phyloP scores from a whole-genome alignment of 2,888 invertebrate genomes.

The Cepaea hortensis region DNA sequence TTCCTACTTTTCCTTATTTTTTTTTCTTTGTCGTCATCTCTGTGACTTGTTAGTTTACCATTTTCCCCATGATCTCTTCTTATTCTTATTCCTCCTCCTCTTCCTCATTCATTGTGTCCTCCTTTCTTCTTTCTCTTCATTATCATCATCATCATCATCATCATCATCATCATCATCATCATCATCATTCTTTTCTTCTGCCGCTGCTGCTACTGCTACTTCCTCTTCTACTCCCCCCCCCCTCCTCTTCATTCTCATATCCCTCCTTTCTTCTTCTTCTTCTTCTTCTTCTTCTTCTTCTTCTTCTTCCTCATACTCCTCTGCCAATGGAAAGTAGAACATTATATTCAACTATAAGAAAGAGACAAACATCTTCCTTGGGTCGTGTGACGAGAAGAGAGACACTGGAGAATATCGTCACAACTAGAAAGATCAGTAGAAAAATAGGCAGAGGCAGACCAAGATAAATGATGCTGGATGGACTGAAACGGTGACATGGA shows the following conservation, averaged over 20 bases:
- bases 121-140: no score
- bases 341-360: no score
- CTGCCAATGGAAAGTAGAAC: not conserved
- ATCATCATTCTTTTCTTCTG: not conserved
- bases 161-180: not conserved
- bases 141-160: not conserved
- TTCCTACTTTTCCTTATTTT: not conserved
- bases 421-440: no score
- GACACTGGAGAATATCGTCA: no score
- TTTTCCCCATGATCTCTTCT: not conserved
- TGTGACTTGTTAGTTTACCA: no score
- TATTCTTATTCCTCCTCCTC: not conserved
- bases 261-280: not conserved
- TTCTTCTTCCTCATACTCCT: not conserved
- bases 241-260: no score
- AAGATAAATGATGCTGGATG: no score
- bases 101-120: not conserved
- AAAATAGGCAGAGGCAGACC: no score
- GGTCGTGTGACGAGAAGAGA: no score
- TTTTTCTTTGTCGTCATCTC: no score
- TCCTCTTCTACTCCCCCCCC: not conserved
- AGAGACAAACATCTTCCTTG: no score
- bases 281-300: slow-evolving; percentile 1
- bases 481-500: no score
- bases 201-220: not conserved